Conservation (phyloP, 2,888 invertebrate genomes). For the Cephus rjabovi region DNA sequence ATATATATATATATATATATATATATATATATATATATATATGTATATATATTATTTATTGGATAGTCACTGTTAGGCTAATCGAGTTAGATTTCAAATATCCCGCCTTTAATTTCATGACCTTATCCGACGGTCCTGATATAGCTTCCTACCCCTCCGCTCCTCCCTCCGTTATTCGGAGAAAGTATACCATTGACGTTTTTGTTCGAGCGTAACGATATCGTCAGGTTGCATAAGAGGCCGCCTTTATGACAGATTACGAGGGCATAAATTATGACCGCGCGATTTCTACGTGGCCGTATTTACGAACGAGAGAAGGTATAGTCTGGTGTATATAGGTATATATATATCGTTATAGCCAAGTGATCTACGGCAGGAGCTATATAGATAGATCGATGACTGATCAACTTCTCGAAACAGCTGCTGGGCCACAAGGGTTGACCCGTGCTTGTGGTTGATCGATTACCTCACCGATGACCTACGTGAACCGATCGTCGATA, state of each 20-base stretch:
- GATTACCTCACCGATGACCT: constrained; percentile 58
- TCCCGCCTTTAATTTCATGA: too few relatives aligned
- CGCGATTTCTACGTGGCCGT: constrained; percentile 33
- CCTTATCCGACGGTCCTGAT: too few relatives aligned
- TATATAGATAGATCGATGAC: constrained; percentile 58
- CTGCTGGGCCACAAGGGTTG: constrained; percentile 53
- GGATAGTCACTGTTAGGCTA: too few relatives aligned
- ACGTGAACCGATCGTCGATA: constrained; percentile 33
- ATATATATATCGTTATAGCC: constrained; percentile 5
- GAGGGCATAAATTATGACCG: constrained; percentile 43
- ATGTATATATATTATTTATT: too few relatives aligned
- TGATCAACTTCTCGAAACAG: constrained; percentile 53
- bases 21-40: too few relatives aligned
- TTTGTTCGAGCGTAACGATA: constrained; percentile 39
- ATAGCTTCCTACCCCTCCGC: too few relatives aligned
- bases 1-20: too few relatives aligned
- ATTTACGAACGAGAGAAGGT: constrained; percentile 14
- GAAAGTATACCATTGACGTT: too few relatives aligned
- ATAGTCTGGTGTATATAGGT: constrained; percentile 25
- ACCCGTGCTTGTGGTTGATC: constrained; percentile 58
- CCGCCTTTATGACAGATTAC: constrained; percentile 47
- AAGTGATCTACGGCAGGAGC: constrained; percentile 51
- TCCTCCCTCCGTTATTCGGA: too few relatives aligned
- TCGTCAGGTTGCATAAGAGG: constrained; percentile 47
- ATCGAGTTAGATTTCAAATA: too few relatives aligned